phyloP scores from a whole-genome alignment of 2,888 invertebrate genomes.

The Drepana falcataria region DNA sequence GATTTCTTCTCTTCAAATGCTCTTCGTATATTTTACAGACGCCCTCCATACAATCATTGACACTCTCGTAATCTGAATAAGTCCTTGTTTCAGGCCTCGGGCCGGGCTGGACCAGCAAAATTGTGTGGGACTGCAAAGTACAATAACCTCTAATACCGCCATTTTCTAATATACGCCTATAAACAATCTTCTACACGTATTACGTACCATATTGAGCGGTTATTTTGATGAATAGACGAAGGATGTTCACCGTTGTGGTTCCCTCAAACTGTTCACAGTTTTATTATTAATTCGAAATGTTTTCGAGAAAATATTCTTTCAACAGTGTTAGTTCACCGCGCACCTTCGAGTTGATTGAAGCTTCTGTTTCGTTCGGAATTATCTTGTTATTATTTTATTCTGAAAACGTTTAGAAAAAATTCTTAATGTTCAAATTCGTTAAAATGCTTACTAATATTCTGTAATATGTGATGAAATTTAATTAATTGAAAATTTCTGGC shows the following conservation, averaged over 20 bases:
- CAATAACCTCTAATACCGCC: conserved; percentile 53
- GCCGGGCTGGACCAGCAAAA: conserved; percentile 96
- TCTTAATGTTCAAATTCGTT: too few species aligned
- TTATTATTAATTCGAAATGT: too few species aligned
- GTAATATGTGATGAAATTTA: too few species aligned
- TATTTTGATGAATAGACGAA: not conserved
- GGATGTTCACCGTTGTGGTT: not conserved
- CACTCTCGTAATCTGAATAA: conserved; percentile 98
- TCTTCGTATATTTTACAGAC: conserved; percentile 99
- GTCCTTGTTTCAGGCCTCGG: conserved; percentile 96
- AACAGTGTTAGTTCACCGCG: too few species aligned
- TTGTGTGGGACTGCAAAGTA: conserved; percentile 93
- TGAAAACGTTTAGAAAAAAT: too few species aligned
- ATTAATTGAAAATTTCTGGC: too few species aligned
- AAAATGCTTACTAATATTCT: too few species aligned
- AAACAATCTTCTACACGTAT: conserved; percentile 1
- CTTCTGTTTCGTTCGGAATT: too few species aligned
- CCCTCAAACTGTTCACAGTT: too few species aligned
- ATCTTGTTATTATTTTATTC: too few species aligned
- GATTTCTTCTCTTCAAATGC: conserved; percentile 96
- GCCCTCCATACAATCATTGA: conserved; percentile 98
- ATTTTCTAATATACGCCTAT: conserved; percentile 29
- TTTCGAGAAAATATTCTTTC: too few species aligned
- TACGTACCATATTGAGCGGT: conserved; percentile 40
- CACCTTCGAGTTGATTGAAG: too few species aligned